Evolutionary conservation across 1,140 invertebrate genomes (phyloP).

Genomic region (Psilanteris sp.): DNA sequence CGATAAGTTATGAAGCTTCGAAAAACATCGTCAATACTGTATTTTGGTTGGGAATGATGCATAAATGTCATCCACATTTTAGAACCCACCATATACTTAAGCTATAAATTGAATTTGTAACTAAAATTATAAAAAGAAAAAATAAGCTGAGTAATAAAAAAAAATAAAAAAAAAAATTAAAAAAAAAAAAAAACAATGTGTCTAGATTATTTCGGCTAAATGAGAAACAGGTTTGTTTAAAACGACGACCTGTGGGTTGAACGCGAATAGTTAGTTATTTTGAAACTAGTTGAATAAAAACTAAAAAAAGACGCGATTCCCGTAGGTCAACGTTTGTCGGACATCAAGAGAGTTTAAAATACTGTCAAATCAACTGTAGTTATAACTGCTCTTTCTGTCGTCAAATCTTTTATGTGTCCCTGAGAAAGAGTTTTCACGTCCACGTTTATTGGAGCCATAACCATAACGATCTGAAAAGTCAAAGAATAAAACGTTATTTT

Average conservation of each 20-base stretch:
- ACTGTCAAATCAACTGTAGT: constrained; percentile 50
- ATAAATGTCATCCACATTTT: background rate
- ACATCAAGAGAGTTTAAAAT: background rate
- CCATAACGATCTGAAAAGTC: constrained; percentile 56
- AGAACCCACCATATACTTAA: constrained; percentile 4
- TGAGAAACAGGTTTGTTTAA: constrained; percentile 23
- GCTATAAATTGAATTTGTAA: constrained; percentile 5
- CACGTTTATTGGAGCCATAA: constrained; percentile 29
- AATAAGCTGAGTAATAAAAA: background rate
- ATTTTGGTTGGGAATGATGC: background rate
- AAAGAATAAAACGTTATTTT: constrained; percentile 8
- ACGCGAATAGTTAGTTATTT: background rate
- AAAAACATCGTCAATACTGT: constrained; percentile 45
- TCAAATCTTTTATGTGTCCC: constrained; percentile 49
- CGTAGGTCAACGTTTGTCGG: constrained; percentile 12
- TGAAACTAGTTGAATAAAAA: background rate
- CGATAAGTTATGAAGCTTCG: constrained; percentile 13
- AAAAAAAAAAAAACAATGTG: too few species aligned
- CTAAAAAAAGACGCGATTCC: constrained; percentile 15
- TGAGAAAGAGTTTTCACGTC: constrained; percentile 42
- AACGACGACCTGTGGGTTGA: constrained; percentile 10
- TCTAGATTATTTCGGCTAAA: constrained; percentile 14
- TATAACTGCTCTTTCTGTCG: constrained; percentile 30
- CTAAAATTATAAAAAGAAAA: constrained; percentile 21
- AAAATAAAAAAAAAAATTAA: constrained; percentile 10